phyloP scores from a whole-genome alignment of 2,797 vertebrate species.

The Alca torda region DNA sequence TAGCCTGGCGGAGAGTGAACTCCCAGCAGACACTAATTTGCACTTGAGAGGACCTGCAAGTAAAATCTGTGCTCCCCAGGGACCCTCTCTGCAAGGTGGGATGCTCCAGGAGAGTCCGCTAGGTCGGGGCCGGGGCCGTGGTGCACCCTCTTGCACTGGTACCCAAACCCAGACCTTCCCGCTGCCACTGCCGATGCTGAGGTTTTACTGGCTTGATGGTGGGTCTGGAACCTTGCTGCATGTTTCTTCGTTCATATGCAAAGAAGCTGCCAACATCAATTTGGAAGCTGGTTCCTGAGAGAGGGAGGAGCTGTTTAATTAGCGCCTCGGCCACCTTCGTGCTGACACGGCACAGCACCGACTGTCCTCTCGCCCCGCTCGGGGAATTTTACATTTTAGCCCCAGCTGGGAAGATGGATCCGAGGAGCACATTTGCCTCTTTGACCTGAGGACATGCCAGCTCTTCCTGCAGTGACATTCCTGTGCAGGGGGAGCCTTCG shows the following conservation, averaged over 20 bases:
- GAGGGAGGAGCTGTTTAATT: slow-evolving; percentile 15
- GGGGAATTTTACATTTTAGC: background rate
- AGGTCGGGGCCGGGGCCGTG: background rate
- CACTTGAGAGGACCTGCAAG: background rate
- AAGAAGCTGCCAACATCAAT: background rate
- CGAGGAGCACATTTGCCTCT: background rate
- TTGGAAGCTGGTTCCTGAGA: background rate
- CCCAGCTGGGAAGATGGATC: background rate
- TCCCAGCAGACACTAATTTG: background rate
- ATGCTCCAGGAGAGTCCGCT: fast-evolving
- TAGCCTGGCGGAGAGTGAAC: background rate
- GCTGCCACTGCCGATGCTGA: background rate
- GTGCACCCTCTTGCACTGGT: fast-evolving
- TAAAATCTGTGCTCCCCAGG: background rate
- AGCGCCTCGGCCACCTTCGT: background rate
- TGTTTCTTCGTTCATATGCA: background rate
- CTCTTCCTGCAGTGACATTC: background rate
- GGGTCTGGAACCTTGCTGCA: background rate
- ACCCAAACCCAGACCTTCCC: background rate
- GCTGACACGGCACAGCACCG: background rate
- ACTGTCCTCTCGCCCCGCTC: background rate
- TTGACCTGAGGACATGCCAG: background rate
- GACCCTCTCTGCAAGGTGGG: background rate
- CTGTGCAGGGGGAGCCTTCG: background rate
- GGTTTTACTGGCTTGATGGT: background rate